Percentiles rank a stretch among this genome's conserved stretches.
Conservation (phyloP, 2,113 vertebrate species). For the Camelus bactrianus region DNA sequence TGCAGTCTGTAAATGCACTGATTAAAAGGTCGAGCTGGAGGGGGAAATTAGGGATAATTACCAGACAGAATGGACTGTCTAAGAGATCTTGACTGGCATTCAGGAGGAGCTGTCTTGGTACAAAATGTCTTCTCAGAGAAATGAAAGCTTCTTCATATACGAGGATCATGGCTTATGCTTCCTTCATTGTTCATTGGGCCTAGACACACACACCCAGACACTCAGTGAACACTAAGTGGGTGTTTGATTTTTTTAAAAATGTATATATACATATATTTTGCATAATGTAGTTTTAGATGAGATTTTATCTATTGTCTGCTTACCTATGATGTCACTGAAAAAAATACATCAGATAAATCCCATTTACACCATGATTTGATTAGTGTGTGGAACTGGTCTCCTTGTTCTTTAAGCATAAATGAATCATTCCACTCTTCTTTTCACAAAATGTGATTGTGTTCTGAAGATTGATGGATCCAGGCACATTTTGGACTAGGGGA, state of each 20-base stretch:
- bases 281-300: not conserved
- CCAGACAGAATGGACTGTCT: not conserved
- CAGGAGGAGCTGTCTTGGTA: not conserved
- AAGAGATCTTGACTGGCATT: not conserved
- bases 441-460: slow-evolving; percentile 51
- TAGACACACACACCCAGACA: not conserved
- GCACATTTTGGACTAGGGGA: slow-evolving; percentile 1
- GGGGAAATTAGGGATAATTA: not conserved
- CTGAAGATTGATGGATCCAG: slow-evolving; percentile 26
- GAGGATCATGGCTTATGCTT: not conserved
- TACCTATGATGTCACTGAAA: slow-evolving; percentile 33
- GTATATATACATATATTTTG: not conserved
- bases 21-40: slow-evolving; percentile 1
- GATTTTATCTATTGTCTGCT: slow-evolving; percentile 24
- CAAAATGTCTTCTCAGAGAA: not conserved
- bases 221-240: not conserved
- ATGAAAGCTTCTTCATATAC: not conserved
- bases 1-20: not conserved
- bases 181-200: not conserved
- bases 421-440: slow-evolving; percentile 37
- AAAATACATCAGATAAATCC: slow-evolving; percentile 28
- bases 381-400: slow-evolving; percentile 11
- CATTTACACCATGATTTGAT: slow-evolving; percentile 49
- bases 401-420: slow-evolving; percentile 57
- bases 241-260: not conserved